Base-by-base conservation (phyloP, 2,888 invertebrate genomes). In the Xylophagus ater region DNA sequence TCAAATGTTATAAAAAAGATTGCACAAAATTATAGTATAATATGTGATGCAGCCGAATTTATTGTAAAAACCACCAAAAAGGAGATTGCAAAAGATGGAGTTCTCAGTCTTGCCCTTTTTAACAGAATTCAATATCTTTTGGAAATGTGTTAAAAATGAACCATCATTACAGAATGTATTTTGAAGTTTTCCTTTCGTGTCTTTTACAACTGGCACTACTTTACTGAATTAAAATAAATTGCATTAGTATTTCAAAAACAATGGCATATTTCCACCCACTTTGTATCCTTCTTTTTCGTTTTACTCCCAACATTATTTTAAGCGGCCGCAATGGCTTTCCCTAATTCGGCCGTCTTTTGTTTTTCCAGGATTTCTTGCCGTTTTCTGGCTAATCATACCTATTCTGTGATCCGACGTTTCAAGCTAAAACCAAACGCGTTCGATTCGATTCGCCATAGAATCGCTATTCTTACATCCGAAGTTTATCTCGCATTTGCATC, bases 331-430 rank as follows among this genome's bases (percentile, higher is more conserved):
- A 65, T 63, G 10, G 59, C 58, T 43, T 62, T 62, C 0, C 62
- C 65, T 37, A 65, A 40, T 45, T 65, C 59, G 3, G 54, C 49
- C 2, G 64, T 70, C 50, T 73, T 74, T 50, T 80, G 79, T 58
- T 82, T 84, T 4, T 81, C 79, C 58, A 86, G 78, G 53, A 90
- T 87, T 67, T 89, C 89, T 57, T 77, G 74, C 56, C 88, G 89
- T 62, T 90, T 90, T 60, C 87, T 83, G 54, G 90, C 89, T 52
- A 93, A n/a, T n/a, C n/a, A n/a, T n/a, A n/a, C n/a, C n/a, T n/a
- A n/a, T n/a, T n/a, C n/a, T n/a, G n/a, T n/a, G n/a, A n/a, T n/a
- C n/a, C n/a, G n/a, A n/a, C n/a, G n/a, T n/a, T n/a, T n/a, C n/a
- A n/a, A n/a, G n/a, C n/a, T n/a, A n/a, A n/a, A n/a, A n/a, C n/a